Evolutionary conservation across 2,797 vertebrate species (phyloP).

Genomic region (Spheniscus humboldti): DNA sequence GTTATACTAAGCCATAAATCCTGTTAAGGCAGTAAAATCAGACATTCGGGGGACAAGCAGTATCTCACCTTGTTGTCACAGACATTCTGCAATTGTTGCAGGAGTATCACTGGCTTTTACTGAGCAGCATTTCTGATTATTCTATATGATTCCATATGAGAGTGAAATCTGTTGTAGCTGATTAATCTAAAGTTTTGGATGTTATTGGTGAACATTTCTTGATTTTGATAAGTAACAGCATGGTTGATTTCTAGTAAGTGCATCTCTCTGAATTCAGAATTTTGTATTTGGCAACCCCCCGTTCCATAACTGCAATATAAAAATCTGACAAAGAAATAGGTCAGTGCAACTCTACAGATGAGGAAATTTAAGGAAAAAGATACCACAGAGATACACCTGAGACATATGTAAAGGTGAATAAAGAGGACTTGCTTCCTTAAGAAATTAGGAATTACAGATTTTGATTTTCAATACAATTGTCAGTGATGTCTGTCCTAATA

Average conservation of each 20-base stretch:
- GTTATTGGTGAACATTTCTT: background rate
- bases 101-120: background rate
- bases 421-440: background rate
- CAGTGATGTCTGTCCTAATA: background rate
- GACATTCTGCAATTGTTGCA: background rate
- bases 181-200: background rate
- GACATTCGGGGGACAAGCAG: background rate
- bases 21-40: background rate
- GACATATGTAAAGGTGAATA: background rate
- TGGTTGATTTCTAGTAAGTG: background rate
- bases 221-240: background rate
- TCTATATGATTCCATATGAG: background rate
- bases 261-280: background rate
- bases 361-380: background rate
- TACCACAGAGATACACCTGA: background rate
- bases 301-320: background rate
- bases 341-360: background rate
- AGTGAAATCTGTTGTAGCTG: background rate
- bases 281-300: background rate
- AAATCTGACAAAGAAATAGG: background rate
- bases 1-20: background rate
- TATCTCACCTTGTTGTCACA: background rate
- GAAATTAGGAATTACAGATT: background rate
- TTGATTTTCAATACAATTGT: background rate
- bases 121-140: background rate